Percentiles rank a stretch among this genome's conserved stretches.
phyloP scores from a whole-genome alignment of 2,888 invertebrate genomes.

The Harpalus rubripes region DNA sequence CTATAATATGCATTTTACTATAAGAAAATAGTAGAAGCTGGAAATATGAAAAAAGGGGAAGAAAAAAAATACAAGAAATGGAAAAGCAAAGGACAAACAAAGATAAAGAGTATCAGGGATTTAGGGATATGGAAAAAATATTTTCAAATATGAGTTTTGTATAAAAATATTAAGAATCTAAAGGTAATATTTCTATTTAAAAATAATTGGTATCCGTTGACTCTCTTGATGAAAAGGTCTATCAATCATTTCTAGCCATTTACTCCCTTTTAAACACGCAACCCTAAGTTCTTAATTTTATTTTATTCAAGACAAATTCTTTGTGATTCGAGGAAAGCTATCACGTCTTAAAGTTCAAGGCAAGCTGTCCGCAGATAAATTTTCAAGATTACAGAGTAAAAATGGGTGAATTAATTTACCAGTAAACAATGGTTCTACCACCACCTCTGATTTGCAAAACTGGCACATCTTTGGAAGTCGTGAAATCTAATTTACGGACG shows the following conservation, averaged over 20 bases:
- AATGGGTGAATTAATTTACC: conserved; percentile 60
- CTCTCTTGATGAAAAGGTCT: conserved; percentile 11
- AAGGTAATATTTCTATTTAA: neutral
- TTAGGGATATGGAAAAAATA: neutral
- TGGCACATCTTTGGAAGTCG: conserved; percentile 93
- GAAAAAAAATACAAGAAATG: too few species aligned
- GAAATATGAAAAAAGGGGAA: too few species aligned
- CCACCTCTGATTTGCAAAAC: conserved; percentile 95
- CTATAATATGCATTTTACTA: too few species aligned
- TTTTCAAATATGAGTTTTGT: too few species aligned
- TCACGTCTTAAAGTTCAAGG: conserved; percentile 51
- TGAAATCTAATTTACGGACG: conserved; percentile 94
- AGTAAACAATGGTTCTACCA: conserved; percentile 85
- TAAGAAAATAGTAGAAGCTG: too few species aligned
- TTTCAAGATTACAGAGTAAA: conserved; percentile 43
- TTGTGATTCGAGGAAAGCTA: conserved; percentile 46
- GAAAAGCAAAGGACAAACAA: too few species aligned
- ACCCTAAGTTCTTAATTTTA: conserved; percentile 41
- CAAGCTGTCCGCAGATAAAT: conserved; percentile 39
- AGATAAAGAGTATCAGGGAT: too few species aligned
- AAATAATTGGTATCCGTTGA: neutral
- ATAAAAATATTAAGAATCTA: too few species aligned
- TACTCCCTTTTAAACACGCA: conserved; percentile 42
- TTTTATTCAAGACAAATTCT: conserved; percentile 47
- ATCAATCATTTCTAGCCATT: conserved; percentile 30